phyloP scores from a whole-genome alignment of 2,113 vertebrate genomes.

The Strigops habroptila region DNA sequence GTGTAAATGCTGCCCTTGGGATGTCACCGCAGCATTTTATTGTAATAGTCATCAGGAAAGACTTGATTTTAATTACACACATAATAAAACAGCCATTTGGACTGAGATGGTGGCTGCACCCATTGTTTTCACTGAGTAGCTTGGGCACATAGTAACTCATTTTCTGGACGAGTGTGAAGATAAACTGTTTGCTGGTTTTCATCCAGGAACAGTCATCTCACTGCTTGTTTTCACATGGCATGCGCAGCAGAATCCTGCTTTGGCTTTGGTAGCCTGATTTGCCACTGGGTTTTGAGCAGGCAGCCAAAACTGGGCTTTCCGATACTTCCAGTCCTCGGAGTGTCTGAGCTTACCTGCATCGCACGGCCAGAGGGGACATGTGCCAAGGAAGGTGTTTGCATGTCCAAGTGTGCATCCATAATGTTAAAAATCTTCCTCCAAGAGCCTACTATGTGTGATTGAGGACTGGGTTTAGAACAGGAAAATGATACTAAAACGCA shows the following conservation, averaged over 20 bases:
- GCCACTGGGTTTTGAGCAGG: fast-evolving
- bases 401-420: fast-evolving
- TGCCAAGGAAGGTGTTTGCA: fast-evolving
- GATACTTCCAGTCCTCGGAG: fast-evolving
- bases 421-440: neutral
- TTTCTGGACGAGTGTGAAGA: neutral
- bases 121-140: neutral
- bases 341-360: neutral
- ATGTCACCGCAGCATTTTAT: neutral
- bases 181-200: neutral
- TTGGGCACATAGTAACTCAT: neutral
- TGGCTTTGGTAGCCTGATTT: neutral
- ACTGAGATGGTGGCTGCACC: neutral
- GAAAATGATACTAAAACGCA: fast-evolving
- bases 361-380: fast-evolving
- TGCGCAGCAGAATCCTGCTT: fast-evolving
- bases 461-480: neutral
- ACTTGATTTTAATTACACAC: neutral
- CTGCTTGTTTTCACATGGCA: neutral
- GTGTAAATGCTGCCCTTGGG: neutral
- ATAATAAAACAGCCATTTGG: neutral
- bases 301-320: neutral
- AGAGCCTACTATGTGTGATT: fast-evolving
- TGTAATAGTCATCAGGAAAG: neutral
- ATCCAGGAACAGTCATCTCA: neutral